Conservation (phyloP, 35 echinoderm and acorn worm genomes). For the Strongylocentrotus purpuratus region DNA sequence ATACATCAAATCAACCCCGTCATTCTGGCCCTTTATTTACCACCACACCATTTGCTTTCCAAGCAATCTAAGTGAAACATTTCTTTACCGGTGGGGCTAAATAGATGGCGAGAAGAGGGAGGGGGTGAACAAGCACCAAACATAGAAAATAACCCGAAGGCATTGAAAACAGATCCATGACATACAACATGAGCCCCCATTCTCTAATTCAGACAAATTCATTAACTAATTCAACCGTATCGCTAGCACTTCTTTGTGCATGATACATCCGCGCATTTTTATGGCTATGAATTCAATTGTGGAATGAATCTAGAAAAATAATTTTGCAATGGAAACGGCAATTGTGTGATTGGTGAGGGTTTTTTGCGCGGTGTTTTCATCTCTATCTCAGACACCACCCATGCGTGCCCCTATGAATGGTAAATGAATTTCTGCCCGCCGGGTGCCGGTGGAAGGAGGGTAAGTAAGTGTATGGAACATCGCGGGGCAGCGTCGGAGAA, state of each 20-base stretch:
- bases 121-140: not conserved
- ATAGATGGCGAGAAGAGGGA: not conserved
- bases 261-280: conserved; percentile 20
- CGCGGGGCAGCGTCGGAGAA: not conserved
- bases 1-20: not conserved
- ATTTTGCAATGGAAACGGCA: conserved; percentile 26
- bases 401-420: conserved; percentile 41
- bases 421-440: conserved; percentile 51
- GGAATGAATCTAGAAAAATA: conserved; percentile 7
- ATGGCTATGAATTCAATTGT: conserved; percentile 9
- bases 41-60: not conserved
- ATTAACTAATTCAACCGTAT: not conserved
- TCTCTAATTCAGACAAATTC: conserved; percentile 3
- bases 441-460: conserved; percentile 21
- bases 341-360: conserved; percentile 7
- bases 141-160: not conserved
- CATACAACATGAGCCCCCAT: conserved; percentile 1
- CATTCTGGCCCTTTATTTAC: not conserved
- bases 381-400: not conserved
- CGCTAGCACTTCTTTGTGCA: not conserved
- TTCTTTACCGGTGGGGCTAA: not conserved
- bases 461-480: conserved; percentile 9
- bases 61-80: not conserved
- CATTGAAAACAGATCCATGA: not conserved
- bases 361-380: not conserved